A percentile compares a stretch with the other conserved stretches of the same genome.
These are phyloP conservation scores for Ornithorhynchus anatinus DNA, from an alignment of 2,113 vertebrate species.

Conservation along the genomic window DNA sequence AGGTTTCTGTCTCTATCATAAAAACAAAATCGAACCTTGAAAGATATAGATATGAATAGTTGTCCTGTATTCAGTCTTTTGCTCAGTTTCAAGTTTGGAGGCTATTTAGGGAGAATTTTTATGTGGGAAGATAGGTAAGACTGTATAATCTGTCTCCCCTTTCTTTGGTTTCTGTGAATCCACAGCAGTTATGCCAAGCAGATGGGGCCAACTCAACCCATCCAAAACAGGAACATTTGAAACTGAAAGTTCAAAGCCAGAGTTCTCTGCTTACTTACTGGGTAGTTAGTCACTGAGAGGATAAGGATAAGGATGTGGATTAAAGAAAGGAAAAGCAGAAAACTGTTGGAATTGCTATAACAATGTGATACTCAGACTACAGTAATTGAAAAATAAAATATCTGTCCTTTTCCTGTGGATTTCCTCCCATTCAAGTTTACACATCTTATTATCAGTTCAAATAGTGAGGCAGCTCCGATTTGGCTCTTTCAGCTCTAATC, in stretches of 20 bases:
- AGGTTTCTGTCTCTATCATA: too few species aligned
- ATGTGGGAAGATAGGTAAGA: background rate
- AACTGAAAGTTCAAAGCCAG: accelerated
- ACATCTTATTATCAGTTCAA: background rate
- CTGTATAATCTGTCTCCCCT: background rate
- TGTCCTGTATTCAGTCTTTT: too few species aligned
- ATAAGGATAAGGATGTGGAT: background rate
- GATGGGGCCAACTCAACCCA: background rate
- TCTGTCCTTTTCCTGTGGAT: conserved; percentile 7
- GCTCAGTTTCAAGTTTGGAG: background rate
- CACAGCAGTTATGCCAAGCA: background rate
- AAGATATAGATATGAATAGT: too few species aligned
- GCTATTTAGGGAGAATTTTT: background rate
- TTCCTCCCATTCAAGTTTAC: background rate
- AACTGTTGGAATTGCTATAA: conserved; percentile 11
- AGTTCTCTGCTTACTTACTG: background rate
- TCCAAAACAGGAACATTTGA: background rate
- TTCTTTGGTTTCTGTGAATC: background rate
- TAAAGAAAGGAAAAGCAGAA: conserved; percentile 7
- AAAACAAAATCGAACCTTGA: too few species aligned
- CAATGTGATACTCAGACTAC: background rate
- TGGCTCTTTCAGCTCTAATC: background rate
- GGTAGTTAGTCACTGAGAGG: conserved; percentile 6
- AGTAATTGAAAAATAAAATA: conserved; percentile 31
- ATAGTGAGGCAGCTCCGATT: background rate